These are phyloP conservation scores for Vulpes ferrilata DNA, from an alignment of 2,113 vertebrate species.

Conservation along the genomic window DNA sequence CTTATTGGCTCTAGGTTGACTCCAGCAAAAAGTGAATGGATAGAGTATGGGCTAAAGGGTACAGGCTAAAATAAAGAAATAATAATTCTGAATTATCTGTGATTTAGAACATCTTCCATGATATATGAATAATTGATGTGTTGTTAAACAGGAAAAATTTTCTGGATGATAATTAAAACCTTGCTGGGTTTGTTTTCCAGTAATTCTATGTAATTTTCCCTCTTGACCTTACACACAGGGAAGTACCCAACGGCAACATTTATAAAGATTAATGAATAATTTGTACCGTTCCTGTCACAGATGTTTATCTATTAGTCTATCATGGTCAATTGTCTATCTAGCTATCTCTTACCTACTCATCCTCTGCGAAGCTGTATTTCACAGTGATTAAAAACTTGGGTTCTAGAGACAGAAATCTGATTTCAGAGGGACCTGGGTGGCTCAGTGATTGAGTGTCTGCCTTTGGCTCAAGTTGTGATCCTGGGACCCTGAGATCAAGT, in stretches of 20 bases:
- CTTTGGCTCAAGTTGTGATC: too few species aligned
- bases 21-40: neutral
- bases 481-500: too few species aligned
- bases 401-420: neutral
- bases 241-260: neutral
- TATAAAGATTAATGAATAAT: conserved; percentile 43
- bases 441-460: too few species aligned
- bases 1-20: neutral
- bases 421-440: neutral
- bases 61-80: conserved; percentile 35
- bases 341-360: neutral
- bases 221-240: neutral
- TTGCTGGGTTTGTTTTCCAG: neutral
- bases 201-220: neutral
- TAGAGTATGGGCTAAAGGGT: neutral
- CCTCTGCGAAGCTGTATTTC: conserved; percentile 1
- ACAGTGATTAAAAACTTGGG: conserved; percentile 17
- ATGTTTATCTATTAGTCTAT: neutral
- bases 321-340: neutral
- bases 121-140: neutral
- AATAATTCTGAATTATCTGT: conserved; percentile 38
- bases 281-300: neutral
- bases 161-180: neutral
- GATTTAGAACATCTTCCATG: neutral
- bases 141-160: neutral